A percentile compares a stretch with the other conserved stretches of the same genome.
Conservation (phyloP, 1,140 invertebrate genomes). For the Magallana gigas region DNA sequence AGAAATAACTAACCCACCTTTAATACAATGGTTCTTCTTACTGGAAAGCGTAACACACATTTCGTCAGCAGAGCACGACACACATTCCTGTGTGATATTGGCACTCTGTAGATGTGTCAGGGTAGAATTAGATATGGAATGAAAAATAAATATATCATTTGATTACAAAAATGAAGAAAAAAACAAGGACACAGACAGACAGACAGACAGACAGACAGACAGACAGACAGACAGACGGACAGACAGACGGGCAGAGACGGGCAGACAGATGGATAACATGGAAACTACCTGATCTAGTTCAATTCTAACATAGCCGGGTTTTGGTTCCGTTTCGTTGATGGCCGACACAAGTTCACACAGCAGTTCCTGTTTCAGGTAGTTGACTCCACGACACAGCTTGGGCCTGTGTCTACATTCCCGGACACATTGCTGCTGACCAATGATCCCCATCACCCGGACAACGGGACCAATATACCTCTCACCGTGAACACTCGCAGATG, state of each 20-base stretch:
- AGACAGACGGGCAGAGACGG: no score
- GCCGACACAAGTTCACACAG: background rate
- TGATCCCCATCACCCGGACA: background rate
- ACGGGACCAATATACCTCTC: background rate
- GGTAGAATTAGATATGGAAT: background rate
- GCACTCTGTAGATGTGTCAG: background rate
- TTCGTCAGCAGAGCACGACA: background rate
- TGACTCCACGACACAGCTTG: background rate
- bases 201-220: no score
- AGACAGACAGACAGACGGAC: no score
- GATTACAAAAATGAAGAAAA: no score
- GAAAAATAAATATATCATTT: no score
- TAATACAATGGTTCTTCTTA: background rate
- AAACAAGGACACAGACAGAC: no score
- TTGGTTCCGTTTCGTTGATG: background rate
- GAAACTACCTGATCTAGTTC: background rate
- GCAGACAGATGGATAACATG: background rate
- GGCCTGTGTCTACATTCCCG: background rate
- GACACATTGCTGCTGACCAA: background rate
- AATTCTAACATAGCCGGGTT: background rate
- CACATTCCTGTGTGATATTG: background rate
- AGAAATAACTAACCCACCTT: background rate
- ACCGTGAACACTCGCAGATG: background rate
- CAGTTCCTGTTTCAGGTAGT: background rate
- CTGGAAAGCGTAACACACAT: background rate